Evolutionary conservation across 30 jellyfish, hydroid and myxozoan species (phyloP), one percentile per base, ranked within the genome.

Genomic region (Rhopilema esculentum): DNA sequence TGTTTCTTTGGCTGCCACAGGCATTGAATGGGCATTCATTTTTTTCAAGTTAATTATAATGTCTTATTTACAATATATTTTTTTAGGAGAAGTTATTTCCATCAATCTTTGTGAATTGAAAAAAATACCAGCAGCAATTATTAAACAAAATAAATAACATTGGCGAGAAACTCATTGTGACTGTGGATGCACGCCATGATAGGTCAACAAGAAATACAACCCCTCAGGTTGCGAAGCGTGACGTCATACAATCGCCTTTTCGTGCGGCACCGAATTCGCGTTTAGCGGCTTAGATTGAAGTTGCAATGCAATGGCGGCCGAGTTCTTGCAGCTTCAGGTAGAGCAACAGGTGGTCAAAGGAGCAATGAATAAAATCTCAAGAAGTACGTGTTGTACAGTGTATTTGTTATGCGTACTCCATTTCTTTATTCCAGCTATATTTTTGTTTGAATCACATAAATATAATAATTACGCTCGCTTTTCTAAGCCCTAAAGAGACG

Each of bases 181-280:
- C 88, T 1, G 93, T 80, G 31, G 93, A 84, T 72, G 93, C 86
- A 49, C 88, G 93, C 64, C 83, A 63, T 33, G 93, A 84, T 48
- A 69, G 89, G 53, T 69, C 71, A 89, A 89, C 89, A 27, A 80
- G 71, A 31, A 63, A 63, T 84, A 89, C 93, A 52, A 84, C 2
- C 26, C 71, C 33, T 84, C 89, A 40, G 57, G 57, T 40, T 40
- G 57, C 57, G 57, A 40, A 40, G 57, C 57, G 57, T 40, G 12
- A 40, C 57, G 57, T 40, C 57, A 40, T 40, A 40, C 57, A 40
- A 40, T 40, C 57, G 57, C 57, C 57, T 40, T 40, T 40, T 40
- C 57, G 57, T 40, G 57, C 57, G 57, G 57, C 57, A 40, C 57
- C 57, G 57, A 40, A 40, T 40, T 40, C 57, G 57, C 57, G 57